Base-by-base conservation (phyloP, 2,113 vertebrate genomes). In the Oxyruncus cristatus region DNA sequence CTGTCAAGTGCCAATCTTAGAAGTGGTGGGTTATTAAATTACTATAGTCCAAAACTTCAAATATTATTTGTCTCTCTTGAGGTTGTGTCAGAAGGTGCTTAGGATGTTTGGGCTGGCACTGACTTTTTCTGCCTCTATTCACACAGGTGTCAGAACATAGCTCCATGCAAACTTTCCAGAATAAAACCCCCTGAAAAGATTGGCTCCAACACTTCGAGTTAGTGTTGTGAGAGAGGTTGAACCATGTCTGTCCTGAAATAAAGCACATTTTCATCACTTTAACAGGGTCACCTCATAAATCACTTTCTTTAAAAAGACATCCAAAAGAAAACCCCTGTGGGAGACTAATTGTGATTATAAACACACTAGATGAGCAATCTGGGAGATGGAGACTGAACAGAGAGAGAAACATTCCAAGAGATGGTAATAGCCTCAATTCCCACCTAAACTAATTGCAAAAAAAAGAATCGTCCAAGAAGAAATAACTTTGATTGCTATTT, bases 181-280 rank as follows among this genome's bases (percentile, higher is more conserved):
- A 62, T 23, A 89, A 52, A 94, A 89, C 50, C 55, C 53, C 47
- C 46, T 52, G 21, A 58, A 80, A 58, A 86, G 7, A 11, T 22
- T 47, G 42, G 7, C 50, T 86, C 73, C 39, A 63, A 1, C 24
- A 42, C 3, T 71, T 85, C 0, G 0, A 21, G 6, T 46, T 46
- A 41, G 5, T 26, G 12, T 55, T 47, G 21, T 26, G n/a, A 81
- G 44, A 88, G 44, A 74, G 35, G 35, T 27, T 77, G 42, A 89
- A 39, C n/a, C 39, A 28, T 9, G 6, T 41, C 39, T 33, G 20
- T 26, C 46, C 47, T 62, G 35, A 47, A 85, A 53, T 23, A 86
- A 73, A 88, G 39, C 28, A 68, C 35, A 41, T 80, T 80, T 83
- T 85, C 75, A 55, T 88, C 0, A 13, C 16, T 35, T 73, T 58